Conservation (phyloP, 2,888 invertebrate species). For the Cryptocheilus praepositus region DNA sequence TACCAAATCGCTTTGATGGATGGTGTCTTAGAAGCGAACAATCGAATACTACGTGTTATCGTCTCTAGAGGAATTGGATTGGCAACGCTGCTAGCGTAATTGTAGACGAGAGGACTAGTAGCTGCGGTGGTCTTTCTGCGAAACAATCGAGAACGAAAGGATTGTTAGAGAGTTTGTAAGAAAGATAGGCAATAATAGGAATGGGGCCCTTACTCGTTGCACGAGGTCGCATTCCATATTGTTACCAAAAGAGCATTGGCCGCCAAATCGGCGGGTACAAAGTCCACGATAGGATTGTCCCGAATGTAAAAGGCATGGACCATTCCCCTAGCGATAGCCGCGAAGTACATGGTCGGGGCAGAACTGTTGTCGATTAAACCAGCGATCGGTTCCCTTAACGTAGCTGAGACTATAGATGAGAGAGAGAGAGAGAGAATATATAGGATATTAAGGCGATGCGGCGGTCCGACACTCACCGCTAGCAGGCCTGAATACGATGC, state of each 20-base stretch:
- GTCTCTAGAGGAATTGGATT: constrained; percentile 74
- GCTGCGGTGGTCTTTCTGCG: constrained; percentile 35
- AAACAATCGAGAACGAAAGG: too few relatives aligned
- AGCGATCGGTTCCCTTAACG: constrained; percentile 53
- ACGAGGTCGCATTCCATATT: constrained; percentile 54
- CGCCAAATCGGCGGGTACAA: constrained; percentile 59
- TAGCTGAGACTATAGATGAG: constrained; percentile 46
- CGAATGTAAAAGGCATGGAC: constrained; percentile 41
- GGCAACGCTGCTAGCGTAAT: constrained; percentile 87
- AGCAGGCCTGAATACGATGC: constrained; percentile 59
- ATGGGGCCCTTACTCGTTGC: constrained; percentile 31
- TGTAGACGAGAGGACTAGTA: constrained; percentile 81
- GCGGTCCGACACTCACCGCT: constrained; percentile 44
- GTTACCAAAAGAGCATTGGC: constrained; percentile 55
- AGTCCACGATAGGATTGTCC: constrained; percentile 36
- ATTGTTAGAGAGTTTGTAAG: too few relatives aligned
- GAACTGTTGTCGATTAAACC: constrained; percentile 52
- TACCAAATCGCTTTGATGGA: constrained; percentile 45
- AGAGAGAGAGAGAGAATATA: neutral
- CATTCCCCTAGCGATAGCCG: constrained; percentile 47
- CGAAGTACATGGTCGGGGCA: constrained; percentile 38
- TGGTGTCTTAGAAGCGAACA: constrained; percentile 27
- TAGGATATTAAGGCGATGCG: neutral
- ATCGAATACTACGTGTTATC: accelerated
- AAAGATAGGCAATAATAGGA: too few relatives aligned